These are phyloP conservation scores for Laupala kohalensis DNA, from an alignment of 1,140 invertebrate species.

Conservation along the genomic window DNA sequence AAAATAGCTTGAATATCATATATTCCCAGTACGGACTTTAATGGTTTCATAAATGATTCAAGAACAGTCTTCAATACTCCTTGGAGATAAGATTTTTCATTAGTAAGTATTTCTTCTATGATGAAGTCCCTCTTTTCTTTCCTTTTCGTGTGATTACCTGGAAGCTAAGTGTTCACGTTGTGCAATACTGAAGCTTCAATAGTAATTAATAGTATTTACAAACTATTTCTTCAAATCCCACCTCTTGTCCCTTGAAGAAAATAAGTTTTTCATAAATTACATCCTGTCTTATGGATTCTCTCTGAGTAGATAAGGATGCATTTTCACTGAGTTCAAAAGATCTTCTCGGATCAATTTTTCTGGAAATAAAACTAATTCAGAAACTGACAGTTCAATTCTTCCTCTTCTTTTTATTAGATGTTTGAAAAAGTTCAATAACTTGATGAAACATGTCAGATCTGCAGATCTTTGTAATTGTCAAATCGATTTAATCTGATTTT, in stretches of 20 bases:
- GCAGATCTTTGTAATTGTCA: too few relatives aligned
- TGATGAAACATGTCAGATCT: too few relatives aligned
- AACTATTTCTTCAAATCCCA: too few relatives aligned
- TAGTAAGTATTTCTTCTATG: not conserved
- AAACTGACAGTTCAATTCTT: too few relatives aligned
- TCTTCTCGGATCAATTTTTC: not conserved
- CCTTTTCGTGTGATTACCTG: too few relatives aligned
- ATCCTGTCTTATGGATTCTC: not conserved
- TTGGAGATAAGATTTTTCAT: not conserved
- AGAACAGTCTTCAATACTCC: not conserved
- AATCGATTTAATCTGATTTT: too few relatives aligned
- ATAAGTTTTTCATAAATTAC: not conserved
- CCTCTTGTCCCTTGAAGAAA: not conserved
- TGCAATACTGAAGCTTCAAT: too few relatives aligned
- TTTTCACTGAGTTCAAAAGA: not conserved
- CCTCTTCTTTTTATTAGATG: too few relatives aligned
- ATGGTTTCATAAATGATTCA: not conserved
- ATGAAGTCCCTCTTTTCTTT: not conserved
- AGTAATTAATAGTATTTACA: too few relatives aligned
- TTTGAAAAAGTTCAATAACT: too few relatives aligned
- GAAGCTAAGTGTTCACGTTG: too few relatives aligned
- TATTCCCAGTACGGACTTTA: not conserved
- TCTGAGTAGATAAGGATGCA: not conserved
- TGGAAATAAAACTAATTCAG: not conserved
- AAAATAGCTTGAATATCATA: not conserved